Evolutionary conservation across 64 coral and sea anemone genomes (phyloP).

Genomic region (Cladopsammia gracilis): DNA sequence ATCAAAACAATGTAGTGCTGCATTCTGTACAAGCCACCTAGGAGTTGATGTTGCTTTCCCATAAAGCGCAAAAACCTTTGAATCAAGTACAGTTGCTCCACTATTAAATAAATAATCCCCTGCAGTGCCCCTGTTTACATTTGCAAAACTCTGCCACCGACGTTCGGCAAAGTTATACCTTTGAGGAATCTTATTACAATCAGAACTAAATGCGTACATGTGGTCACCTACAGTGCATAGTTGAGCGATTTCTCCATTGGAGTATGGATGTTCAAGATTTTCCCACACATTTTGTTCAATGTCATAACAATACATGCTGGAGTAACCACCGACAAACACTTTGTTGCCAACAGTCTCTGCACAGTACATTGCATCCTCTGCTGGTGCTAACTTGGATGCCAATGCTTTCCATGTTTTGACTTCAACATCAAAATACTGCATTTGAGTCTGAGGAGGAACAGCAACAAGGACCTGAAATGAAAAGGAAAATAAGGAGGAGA

Average conservation of each 20-base stretch:
- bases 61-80: not conserved
- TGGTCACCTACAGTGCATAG: not conserved
- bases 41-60: not conserved
- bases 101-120: not conserved
- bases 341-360: not conserved
- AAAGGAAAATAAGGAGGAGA: not conserved
- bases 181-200: not conserved
- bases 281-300: not conserved
- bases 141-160: not conserved
- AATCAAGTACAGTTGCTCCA: not conserved
- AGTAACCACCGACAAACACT: not conserved
- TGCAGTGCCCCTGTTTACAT: not conserved
- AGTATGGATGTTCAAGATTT: too few relatives aligned
- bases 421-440: not conserved
- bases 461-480: not conserved
- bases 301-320: not conserved
- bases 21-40: not conserved
- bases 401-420: not conserved
- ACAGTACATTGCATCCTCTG: not conserved
- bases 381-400: not conserved
- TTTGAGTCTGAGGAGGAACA: not conserved
- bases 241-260: not conserved
- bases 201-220: not conserved
- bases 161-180: not conserved
- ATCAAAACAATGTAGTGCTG: not conserved